Base-by-base conservation (phyloP, 2,888 invertebrate species). In the Mythimna impura region DNA sequence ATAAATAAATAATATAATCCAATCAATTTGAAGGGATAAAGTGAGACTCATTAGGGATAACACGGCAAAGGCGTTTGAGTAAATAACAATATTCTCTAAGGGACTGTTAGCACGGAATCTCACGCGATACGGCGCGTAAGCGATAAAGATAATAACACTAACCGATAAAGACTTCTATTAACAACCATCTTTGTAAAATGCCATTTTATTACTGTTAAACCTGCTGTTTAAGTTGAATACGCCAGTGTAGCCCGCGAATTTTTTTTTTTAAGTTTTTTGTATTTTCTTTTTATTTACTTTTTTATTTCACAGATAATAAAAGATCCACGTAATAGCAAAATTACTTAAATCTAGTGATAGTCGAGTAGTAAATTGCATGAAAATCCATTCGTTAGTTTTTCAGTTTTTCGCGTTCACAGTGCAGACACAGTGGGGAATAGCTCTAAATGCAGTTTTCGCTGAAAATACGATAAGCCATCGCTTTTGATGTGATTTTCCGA, bases 21-120 rank as follows among this genome's bases (percentile, higher is more conserved):
- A 58, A 71, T 80, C 62, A 75, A 71, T 70, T 78, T 78, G 25
- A 58, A 43, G 12, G 50, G 66, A 67, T 76, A 76, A 75, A 78
- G 7, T 65, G 61, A 30, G 25, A 73, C 50, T 71, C 77, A 76
- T 82, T 83, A 85, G 69, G 64, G 71, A 66, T 75, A 67, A 76
- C 71, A 64, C 72, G 57, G 25, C 20, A 43, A 54, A 64, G 25
- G 66, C 58, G 55, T 54, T 85, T 68, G 61, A 43, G 66, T 82
- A 73, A 78, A 80, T 64, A 80, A 63, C n/a, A n/a, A 68, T 63
- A 84, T 85, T 70, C 87, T 71, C 85, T 7, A 3, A 57, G 80
- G 85, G 68, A 61, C 58, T 54, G 58, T 82, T 71, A 40, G 64
- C 60, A 58, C 66, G 30, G 69, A 60, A 66, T 68, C 66, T 72